These are phyloP conservation scores for Incurvaria masculella DNA, from an alignment of 2,888 invertebrate genomes.

Conservation along the genomic window DNA sequence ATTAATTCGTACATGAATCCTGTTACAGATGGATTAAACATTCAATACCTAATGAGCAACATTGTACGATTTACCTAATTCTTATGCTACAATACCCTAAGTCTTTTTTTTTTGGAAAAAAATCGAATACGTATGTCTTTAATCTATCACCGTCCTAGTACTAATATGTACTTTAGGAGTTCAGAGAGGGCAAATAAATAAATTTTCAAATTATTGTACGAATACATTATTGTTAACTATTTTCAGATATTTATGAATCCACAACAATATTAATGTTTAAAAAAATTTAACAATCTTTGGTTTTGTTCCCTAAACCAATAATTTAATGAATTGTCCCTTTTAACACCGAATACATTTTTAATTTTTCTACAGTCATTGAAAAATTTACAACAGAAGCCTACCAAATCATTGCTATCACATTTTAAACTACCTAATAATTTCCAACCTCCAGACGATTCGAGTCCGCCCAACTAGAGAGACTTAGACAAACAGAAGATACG, in stretches of 20 bases:
- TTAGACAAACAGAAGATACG: neutral
- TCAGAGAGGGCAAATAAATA: constrained; percentile 52
- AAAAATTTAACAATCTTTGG: constrained; percentile 72
- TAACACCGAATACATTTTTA: neutral
- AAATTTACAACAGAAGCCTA: neutral
- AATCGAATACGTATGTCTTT: constrained; percentile 44
- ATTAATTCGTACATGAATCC: no score
- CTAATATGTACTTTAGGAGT: constrained; percentile 51
- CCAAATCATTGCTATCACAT: neutral
- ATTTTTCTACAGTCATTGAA: no score
- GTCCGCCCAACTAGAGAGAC: neutral
- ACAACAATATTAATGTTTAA: constrained; percentile 53
- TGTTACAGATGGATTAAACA: no score
- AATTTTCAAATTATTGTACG: constrained; percentile 35
- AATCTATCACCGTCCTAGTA: constrained; percentile 39
- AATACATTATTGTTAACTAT: constrained; percentile 41
- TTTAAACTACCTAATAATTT: neutral
- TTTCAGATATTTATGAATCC: constrained; percentile 53
- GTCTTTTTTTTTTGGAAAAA: constrained; percentile 38
- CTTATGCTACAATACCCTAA: constrained; percentile 39
- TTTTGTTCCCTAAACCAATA: constrained; percentile 82
- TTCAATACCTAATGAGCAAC: neutral
- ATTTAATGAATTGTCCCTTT: constrained; percentile 14
- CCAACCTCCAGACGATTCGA: neutral
- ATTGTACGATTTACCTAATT: constrained; percentile 2